Percentiles rank a stretch among this genome's conserved stretches.
Evolutionary conservation across 1,140 invertebrate genomes (phyloP).

Genomic region (Heterodera schachtii): DNA sequence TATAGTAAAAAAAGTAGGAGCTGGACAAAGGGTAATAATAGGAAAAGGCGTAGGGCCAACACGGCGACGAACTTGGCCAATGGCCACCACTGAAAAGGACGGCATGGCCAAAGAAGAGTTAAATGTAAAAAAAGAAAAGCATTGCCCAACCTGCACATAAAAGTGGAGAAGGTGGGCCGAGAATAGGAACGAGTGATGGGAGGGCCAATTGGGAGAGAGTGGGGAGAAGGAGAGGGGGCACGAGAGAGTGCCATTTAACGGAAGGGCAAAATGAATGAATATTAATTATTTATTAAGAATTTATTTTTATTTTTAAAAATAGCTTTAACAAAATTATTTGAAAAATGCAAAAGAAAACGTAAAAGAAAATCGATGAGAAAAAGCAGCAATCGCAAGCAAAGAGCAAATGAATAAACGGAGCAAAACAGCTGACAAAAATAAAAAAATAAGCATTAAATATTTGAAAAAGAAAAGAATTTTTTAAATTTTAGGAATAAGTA

Average conservation of each 20-base stretch:
- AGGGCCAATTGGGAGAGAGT: not conserved
- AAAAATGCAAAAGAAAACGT: no score
- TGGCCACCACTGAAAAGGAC: slow-evolving; percentile 12
- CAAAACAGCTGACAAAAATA: no score
- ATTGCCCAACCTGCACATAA: slow-evolving; percentile 15
- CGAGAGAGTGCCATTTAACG: not conserved
- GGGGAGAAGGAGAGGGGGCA: not conserved
- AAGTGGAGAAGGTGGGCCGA: slow-evolving; percentile 16
- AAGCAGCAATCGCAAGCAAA: no score
- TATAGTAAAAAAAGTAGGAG: slow-evolving; percentile 28
- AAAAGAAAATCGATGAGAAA: no score
- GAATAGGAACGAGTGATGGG: slow-evolving; percentile 19
- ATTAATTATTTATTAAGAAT: no score
- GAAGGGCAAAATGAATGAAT: not conserved
- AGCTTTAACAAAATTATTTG: no score
- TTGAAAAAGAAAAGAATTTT: no score
- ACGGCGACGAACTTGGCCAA: slow-evolving; percentile 27
- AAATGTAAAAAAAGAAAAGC: not conserved
- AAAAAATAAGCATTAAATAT: no score
- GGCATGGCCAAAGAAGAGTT: no score
- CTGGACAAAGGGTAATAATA: slow-evolving; percentile 31
- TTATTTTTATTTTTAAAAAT: no score
- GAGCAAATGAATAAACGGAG: no score
- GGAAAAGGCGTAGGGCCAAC: slow-evolving; percentile 26
- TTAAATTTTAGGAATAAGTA: no score